Base-by-base conservation (phyloP, 2,113 vertebrate genomes). In the Coracopsis vasa region DNA sequence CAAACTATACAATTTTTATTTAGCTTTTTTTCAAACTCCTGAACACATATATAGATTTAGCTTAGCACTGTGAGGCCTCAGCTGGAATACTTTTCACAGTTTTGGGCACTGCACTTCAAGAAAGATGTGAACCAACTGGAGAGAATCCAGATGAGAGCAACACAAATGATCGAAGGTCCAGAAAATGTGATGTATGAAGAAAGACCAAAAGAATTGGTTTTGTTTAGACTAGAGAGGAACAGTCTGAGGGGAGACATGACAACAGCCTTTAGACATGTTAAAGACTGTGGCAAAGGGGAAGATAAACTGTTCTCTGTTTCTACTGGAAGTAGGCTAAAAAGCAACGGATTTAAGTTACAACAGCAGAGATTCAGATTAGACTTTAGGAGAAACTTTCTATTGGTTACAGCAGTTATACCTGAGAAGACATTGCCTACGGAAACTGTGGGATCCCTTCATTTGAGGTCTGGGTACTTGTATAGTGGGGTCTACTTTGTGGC, bases 161-260 rank as follows among this genome's bases (percentile, higher is more conserved):
- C 7, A 44, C 41, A 56, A 95, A 95, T 94, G 95, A 97, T 97
- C 95, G 95, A 96, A 97, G 94, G 70, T 91, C 89, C 80, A 95
- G 96, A 95, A 97, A 95, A 96, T 95, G 86, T 95, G 91, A 94
- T 96, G 44, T 91, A 94, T 97, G 94, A 97, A 84, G 84, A 94
- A 95, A 96, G 91, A 95, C 93, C 78, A 85, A 95, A 97, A 96
- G 93, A 95, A 95, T 44, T 92, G 91, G 44, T 17, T 96, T 97
- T 97, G 95, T 97, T 97, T 97, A 97, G 96, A 89, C 95, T 96
- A 91, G 80, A 89, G 78, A 91, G 86, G 67, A 97, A 92, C 86
- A 81, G 84, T 95, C 89, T 94, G 86, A 87, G 70, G 37, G 73
- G 93, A 96, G 95, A 96, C 95, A 69, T 95, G 96, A 95, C 96